Conservation (phyloP, 1,140 invertebrate species). For the Maconellicoccus hirsutus region DNA sequence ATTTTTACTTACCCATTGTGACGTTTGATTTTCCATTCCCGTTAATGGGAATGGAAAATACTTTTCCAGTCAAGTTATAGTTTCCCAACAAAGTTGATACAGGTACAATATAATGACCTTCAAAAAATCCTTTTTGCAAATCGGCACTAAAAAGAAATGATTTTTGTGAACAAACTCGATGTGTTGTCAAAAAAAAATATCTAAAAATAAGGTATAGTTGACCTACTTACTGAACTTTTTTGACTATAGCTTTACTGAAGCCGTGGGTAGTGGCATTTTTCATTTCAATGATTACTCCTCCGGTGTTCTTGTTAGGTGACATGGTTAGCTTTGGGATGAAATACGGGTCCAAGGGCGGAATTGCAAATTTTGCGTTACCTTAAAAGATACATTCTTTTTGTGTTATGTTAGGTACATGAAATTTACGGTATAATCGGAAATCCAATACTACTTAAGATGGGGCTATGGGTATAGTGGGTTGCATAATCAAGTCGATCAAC, state of each 20-base stretch:
- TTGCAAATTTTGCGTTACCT: conserved; percentile 5
- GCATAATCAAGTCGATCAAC: no score
- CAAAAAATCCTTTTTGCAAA: neutral
- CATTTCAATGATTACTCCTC: neutral
- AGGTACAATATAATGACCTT: neutral
- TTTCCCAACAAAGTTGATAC: neutral
- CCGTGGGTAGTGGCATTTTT: neutral
- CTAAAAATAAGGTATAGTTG: no score
- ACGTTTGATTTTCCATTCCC: neutral
- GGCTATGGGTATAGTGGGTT: no score
- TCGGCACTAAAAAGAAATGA: neutral
- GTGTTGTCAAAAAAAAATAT: no score
- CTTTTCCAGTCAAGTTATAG: conserved; percentile 1
- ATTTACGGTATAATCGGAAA: no score
- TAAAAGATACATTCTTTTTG: no score
- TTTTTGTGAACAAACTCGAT: no score
- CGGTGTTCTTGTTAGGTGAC: neutral
- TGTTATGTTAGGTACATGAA: no score
- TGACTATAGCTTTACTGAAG: neutral
- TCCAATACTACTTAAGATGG: no score
- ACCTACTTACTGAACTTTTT: neutral
- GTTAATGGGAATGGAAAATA: neutral
- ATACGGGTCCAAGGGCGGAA: neutral
- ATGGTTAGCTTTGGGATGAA: conserved; percentile 11
- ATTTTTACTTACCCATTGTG: neutral